These are phyloP conservation scores for Homalodisca vitripennis DNA, from an alignment of 1,140 invertebrate species.

Conservation along the genomic window DNA sequence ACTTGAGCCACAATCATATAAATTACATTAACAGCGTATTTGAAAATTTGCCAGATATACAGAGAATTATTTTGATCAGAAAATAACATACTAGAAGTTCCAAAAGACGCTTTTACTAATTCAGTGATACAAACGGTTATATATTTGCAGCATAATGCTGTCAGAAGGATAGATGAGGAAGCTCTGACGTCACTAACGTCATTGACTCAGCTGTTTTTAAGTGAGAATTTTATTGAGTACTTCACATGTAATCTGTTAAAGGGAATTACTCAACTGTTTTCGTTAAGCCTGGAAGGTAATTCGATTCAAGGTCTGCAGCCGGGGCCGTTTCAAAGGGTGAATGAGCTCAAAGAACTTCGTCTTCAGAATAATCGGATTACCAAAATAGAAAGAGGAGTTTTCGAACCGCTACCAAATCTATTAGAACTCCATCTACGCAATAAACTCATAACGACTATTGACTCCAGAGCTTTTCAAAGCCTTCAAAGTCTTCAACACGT, in stretches of 20 bases:
- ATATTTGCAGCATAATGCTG: conserved; percentile 85
- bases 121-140: conserved; percentile 74
- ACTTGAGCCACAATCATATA: conserved; percentile 86
- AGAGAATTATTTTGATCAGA: conserved; percentile 81
- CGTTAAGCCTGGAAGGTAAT: conserved; percentile 89
- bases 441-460: conserved; percentile 78
- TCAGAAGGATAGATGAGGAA: conserved; percentile 69
- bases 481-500: conserved; percentile 83
- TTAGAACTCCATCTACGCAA: conserved; percentile 85
- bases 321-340: conserved; percentile 73
- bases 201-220: conserved; percentile 79
- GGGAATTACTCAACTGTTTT: conserved; percentile 70
- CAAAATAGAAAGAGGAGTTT: conserved; percentile 72
- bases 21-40: conserved; percentile 82
- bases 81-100: conserved; percentile 85
- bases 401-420: conserved; percentile 74
- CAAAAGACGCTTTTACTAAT: conserved; percentile 76
- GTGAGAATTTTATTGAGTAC: conserved; percentile 79
- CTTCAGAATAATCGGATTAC: conserved; percentile 81
- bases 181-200: conserved; percentile 70
- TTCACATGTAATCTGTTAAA: conserved; percentile 73
- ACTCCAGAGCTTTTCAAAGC: conserved; percentile 78
- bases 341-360: conserved; percentile 75
- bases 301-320: conserved; percentile 76
- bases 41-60: conserved; percentile 69